Evolutionary conservation across 2,888 invertebrate species (phyloP).

Genomic region (Venustoraphidia nigricollis): DNA sequence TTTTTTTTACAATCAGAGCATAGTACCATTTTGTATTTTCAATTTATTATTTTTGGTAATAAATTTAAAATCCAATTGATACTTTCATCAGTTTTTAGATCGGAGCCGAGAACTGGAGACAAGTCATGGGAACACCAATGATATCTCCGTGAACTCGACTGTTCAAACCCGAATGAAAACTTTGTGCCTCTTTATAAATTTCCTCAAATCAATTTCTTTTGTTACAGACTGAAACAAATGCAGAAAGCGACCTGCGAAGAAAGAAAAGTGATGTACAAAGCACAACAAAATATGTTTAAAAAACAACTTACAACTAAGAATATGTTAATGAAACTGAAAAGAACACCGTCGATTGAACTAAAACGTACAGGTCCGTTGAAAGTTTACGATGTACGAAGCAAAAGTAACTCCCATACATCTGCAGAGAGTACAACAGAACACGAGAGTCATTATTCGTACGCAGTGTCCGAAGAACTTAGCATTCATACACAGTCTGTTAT

Average conservation of each 20-base stretch:
- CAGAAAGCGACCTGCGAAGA: slow-evolving; percentile 37
- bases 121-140: too few relatives aligned
- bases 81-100: too few relatives aligned
- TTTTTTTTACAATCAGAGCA: too few relatives aligned
- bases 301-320: slow-evolving; percentile 32
- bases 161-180: too few relatives aligned
- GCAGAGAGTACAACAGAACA: slow-evolving; percentile 11
- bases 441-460: neutral
- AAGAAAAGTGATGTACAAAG: slow-evolving; percentile 32
- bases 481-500: neutral
- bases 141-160: too few relatives aligned
- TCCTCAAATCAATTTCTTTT: slow-evolving; percentile 1
- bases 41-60: too few relatives aligned
- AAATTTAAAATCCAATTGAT: too few relatives aligned
- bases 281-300: slow-evolving; percentile 36
- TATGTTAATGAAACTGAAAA: slow-evolving; percentile 31
- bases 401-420: slow-evolving; percentile 22
- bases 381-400: slow-evolving; percentile 31
- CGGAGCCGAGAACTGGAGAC: too few relatives aligned
- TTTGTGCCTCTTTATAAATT: too few relatives aligned
- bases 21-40: too few relatives aligned
- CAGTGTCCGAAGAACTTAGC: slow-evolving; percentile 1
- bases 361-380: slow-evolving; percentile 33
- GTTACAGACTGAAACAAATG: slow-evolving; percentile 31
- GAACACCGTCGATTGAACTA: slow-evolving; percentile 27